Base-by-base conservation (phyloP, 2,113 vertebrate species). In the Tetrao urogallus region DNA sequence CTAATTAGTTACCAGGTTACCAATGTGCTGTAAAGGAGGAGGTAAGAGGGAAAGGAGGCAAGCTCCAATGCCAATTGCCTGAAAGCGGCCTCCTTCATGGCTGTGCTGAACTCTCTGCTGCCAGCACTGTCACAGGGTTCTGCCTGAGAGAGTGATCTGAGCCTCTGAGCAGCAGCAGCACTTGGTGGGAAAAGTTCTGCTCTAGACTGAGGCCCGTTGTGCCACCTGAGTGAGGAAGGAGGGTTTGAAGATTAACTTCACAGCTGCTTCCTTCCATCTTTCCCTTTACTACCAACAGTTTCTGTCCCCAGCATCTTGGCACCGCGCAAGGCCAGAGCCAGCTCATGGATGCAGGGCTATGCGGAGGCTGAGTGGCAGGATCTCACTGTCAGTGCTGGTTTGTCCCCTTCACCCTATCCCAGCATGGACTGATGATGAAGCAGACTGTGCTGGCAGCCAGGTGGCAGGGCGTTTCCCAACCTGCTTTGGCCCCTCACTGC, bases 391-490 rank as follows among this genome's bases (percentile, higher is more conserved):
- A 25, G 15, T 50, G 58, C 28, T 47, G 20, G 32, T 72, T 79
- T 56, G 17, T 22, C 17, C 17, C 30, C 2, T 1, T 20, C 27
- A 64, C 56, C 24, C 25, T 1, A 5, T 32, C 16, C 21, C 52
- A 75, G 28, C 52, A 50, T 22, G 0, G 1, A 38, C 38, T 0
- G 0, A 38, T 38, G 9, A 38, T 5, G 54, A 61, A 72, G 64
- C 38, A 47, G 32, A 63, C 28, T 32, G 10, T 15, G 32, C 50
- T 57, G 72, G 1, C 27, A 45, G 42, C 10, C 32, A 25, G 56
- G 7, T 1, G 4, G n/a, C 4, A 2, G 24, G 45, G 9, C 0
- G 2, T 34, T 54, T 8, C 11, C 6, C 30, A 40, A 14, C 0
- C 1, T 75, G 24, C 5, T 18, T n/a, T 22, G 18, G 57, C n/a